phyloP scores from a whole-genome alignment of 2,113 vertebrate genomes.

The Myotis davidii region DNA sequence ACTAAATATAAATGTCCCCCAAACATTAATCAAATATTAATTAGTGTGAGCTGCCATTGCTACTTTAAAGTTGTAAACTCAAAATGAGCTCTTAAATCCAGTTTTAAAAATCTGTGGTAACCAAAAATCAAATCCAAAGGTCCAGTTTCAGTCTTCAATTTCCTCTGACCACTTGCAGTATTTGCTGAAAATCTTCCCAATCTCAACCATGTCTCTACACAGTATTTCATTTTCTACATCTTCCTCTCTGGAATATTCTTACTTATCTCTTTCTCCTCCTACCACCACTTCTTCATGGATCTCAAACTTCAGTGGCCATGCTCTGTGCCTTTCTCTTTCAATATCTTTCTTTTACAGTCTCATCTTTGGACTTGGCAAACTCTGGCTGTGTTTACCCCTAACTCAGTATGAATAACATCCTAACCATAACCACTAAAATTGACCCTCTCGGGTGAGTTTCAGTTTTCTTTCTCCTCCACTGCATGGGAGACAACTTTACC shows the following conservation, averaged over 20 bases:
- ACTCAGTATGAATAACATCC: not conserved
- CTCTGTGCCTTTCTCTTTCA: not conserved
- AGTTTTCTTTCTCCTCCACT: not conserved
- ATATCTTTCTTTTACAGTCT: not conserved
- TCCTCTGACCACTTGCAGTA: not conserved
- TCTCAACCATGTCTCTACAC: not conserved
- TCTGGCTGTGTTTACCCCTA: not conserved
- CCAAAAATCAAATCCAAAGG: conserved; percentile 48
- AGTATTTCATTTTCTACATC: not conserved
- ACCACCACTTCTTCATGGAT: not conserved
- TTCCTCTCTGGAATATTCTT: not conserved
- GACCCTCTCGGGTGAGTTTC: not conserved
- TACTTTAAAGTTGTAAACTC: conserved; percentile 6
- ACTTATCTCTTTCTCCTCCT: not conserved
- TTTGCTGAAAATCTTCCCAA: not conserved
- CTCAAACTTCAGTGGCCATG: not conserved
- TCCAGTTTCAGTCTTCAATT: not conserved
- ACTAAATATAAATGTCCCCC: not conserved
- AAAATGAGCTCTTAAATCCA: not conserved
- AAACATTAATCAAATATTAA: conserved; percentile 51
- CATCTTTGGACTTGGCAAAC: not conserved
- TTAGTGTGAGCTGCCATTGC: not conserved
- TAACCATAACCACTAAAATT: conserved; percentile 4
- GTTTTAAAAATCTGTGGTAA: conserved; percentile 41
- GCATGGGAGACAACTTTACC: not conserved